Conservation (phyloP, 2,888 invertebrate species). For the Muscina levida region DNA sequence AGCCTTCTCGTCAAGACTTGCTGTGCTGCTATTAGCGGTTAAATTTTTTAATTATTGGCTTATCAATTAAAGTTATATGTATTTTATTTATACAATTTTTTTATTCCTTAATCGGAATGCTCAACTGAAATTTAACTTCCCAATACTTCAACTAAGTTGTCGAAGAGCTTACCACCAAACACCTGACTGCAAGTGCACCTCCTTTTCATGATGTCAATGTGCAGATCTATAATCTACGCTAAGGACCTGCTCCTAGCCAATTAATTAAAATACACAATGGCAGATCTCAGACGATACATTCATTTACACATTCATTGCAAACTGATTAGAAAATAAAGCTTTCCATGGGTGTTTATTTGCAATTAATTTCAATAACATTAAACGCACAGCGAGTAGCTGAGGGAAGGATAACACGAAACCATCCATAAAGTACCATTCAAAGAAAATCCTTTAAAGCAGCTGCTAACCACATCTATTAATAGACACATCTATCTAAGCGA, state of each 20-base stretch:
- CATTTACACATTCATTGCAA: constrained; percentile 1
- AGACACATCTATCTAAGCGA: constrained; percentile 38
- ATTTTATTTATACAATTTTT: too few species aligned
- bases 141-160: too few species aligned
- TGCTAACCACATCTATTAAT: constrained; percentile 56
- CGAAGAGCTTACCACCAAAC: too few species aligned
- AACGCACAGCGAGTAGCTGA: neutral
- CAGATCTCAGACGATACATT: neutral
- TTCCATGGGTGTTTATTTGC: constrained; percentile 49
- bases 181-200: too few species aligned
- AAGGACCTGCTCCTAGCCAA: neutral
- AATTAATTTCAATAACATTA: constrained; percentile 55
- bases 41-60: too few species aligned
- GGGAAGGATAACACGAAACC: constrained; percentile 13
- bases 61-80: too few species aligned
- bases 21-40: too few species aligned
- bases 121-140: too few species aligned
- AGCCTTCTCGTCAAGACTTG: too few species aligned
- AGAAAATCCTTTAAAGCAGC: constrained; percentile 58
- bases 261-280: constrained; percentile 6
- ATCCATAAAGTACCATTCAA: constrained; percentile 54
- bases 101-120: too few species aligned
- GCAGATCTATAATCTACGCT: too few species aligned
- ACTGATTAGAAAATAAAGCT: constrained; percentile 42
- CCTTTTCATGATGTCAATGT: too few species aligned